Percentiles rank a stretch among this genome's conserved stretches.
Evolutionary conservation across 2,113 vertebrate genomes (phyloP).

Genomic region (Hippoglossus stenolepis): DNA sequence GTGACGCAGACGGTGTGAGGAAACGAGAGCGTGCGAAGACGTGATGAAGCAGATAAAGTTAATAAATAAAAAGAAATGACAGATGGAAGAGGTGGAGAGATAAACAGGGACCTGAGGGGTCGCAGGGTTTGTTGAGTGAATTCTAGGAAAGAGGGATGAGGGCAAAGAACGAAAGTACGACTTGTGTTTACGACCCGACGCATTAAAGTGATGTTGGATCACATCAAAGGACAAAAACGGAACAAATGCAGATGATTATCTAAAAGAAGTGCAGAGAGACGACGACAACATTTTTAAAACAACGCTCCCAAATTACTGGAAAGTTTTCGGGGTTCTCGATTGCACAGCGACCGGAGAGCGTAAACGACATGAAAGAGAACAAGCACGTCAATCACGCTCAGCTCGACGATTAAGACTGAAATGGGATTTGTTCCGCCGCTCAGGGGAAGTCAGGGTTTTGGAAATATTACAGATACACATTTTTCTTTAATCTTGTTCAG

Average conservation of each 20-base stretch:
- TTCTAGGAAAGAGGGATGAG: not conserved
- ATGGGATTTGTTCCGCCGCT: conserved; percentile 44
- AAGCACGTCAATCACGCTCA: conserved; percentile 38
- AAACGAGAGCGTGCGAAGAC: not conserved
- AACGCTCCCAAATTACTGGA: not conserved
- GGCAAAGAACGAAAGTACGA: not conserved
- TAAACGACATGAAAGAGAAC: conserved; percentile 13
- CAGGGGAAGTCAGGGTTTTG: no score
- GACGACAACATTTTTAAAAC: not conserved
- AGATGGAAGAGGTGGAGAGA: not conserved
- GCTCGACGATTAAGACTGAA: conserved; percentile 38
- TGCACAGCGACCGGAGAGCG: not conserved
- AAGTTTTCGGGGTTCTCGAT: not conserved
- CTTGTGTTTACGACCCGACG: no score
- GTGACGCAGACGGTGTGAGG: not conserved
- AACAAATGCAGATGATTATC: not conserved
- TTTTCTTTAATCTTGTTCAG: not conserved
- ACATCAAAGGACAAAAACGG: not conserved
- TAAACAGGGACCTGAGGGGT: no score
- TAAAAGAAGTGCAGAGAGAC: no score
- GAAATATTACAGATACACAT: no score
- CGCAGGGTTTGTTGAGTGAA: no score
- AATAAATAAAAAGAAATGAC: not conserved
- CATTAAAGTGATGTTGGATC: not conserved
- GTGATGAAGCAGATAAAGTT: not conserved